A percentile compares a stretch with the other conserved stretches of the same genome.
Evolutionary conservation across 2,888 invertebrate genomes (phyloP).

Genomic region (Helicoverpa assulta): DNA sequence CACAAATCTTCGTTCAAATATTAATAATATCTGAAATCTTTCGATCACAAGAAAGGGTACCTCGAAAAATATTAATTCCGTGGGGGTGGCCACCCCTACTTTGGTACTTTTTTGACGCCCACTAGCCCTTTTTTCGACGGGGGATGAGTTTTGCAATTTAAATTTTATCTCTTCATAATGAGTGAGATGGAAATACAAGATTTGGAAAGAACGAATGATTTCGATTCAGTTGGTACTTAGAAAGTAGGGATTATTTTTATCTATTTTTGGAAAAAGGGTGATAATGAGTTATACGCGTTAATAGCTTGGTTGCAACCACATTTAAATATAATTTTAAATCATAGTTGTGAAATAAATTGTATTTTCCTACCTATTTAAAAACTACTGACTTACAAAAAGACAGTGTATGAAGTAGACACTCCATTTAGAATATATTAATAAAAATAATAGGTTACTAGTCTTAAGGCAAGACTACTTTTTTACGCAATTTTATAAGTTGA

Average conservation of each 20-base stretch:
- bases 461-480: no score
- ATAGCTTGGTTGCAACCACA: no score
- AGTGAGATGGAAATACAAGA: slow-evolving; percentile 71
- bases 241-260: not conserved
- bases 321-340: no score
- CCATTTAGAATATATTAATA: no score
- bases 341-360: no score
- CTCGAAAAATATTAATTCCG: slow-evolving; percentile 82
- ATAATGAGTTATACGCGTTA: not conserved
- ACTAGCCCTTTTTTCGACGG: slow-evolving; percentile 84
- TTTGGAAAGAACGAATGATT: slow-evolving; percentile 54
- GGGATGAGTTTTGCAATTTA: slow-evolving; percentile 86
- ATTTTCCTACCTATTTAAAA: no score
- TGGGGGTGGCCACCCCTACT: slow-evolving; percentile 62
- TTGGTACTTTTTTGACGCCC: slow-evolving; percentile 85
- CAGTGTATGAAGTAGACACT: no score
- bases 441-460: no score
- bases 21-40: slow-evolving; percentile 58
- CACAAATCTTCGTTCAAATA: slow-evolving; percentile 37
- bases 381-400: no score
- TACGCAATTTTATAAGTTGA: no score
- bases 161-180: slow-evolving; percentile 87
- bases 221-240: slow-evolving; percentile 16
- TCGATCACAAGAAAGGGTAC: slow-evolving; percentile 74
- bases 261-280: not conserved